Conservation (phyloP, 2,113 vertebrate genomes). For the Ceratotherium simum region DNA sequence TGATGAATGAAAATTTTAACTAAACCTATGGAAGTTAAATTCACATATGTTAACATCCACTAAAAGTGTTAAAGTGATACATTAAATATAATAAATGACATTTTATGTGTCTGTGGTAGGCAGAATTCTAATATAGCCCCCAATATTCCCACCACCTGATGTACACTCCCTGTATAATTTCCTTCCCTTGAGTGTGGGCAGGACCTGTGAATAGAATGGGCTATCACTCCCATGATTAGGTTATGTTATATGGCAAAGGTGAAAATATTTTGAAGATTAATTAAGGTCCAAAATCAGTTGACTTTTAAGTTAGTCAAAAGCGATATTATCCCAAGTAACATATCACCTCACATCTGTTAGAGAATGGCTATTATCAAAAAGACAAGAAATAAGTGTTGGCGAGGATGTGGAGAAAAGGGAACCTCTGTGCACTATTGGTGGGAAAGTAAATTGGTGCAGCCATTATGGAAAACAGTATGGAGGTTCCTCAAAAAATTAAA, state of each 20-base stretch:
- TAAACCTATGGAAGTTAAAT: not conserved
- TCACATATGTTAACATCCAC: not conserved
- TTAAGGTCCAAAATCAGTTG: not conserved
- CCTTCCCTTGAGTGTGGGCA: not conserved
- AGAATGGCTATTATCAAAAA: no score
- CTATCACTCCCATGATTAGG: not conserved
- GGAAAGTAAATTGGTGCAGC: no score
- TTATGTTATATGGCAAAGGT: not conserved
- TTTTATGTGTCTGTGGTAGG: not conserved
- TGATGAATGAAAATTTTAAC: not conserved
- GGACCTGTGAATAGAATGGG: not conserved
- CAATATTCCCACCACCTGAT: not conserved
- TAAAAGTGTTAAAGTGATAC: not conserved
- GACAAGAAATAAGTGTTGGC: no score
- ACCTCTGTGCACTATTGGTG: no score
- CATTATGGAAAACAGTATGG: no score
- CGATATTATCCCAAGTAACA: no score
- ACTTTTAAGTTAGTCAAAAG: constrained; percentile 6
- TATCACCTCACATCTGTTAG: no score
- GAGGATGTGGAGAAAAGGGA: no score
- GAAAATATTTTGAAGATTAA: constrained; percentile 29
- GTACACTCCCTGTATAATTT: not conserved
- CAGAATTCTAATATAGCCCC: not conserved
- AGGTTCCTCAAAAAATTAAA: no score
- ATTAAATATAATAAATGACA: not conserved